phyloP scores from a whole-genome alignment of 1,140 invertebrate genomes.

The Lasioglossum albipes region DNA sequence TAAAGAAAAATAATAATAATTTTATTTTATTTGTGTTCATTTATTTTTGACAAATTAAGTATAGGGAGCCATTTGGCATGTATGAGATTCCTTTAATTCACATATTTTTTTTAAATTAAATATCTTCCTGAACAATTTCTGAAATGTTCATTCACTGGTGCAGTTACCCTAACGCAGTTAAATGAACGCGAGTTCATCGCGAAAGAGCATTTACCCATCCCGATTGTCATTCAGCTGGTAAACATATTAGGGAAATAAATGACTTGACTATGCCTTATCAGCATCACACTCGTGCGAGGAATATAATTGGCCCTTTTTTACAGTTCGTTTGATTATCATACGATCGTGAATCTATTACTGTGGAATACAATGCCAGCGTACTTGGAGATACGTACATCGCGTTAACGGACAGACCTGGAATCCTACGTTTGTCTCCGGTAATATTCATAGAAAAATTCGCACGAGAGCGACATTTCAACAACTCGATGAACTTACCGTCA shows the following conservation, averaged over 20 bases:
- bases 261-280: conserved; percentile 33
- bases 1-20: no score
- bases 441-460: conserved; percentile 44
- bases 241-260: conserved; percentile 49
- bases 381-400: conserved; percentile 23
- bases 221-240: conserved; percentile 40
- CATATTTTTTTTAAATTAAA: no score
- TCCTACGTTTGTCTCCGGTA: conserved; percentile 5
- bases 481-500: not conserved
- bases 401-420: conserved; percentile 38
- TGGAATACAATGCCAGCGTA: conserved; percentile 39
- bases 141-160: no score
- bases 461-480: conserved; percentile 34
- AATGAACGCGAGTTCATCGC: no score
- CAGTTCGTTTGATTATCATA: conserved; percentile 45
- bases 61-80: no score
- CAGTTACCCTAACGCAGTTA: no score
- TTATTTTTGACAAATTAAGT: no score
- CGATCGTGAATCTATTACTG: conserved; percentile 45
- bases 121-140: no score
- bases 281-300: conserved; percentile 38
- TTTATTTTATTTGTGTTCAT: no score
- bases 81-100: no score
- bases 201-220: not conserved
- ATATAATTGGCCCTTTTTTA: conserved; percentile 37